Evolutionary conservation across 2,113 vertebrate genomes (phyloP), one percentile per base, ranked within the genome.

Genomic region (Picathartes gymnocephalus): DNA sequence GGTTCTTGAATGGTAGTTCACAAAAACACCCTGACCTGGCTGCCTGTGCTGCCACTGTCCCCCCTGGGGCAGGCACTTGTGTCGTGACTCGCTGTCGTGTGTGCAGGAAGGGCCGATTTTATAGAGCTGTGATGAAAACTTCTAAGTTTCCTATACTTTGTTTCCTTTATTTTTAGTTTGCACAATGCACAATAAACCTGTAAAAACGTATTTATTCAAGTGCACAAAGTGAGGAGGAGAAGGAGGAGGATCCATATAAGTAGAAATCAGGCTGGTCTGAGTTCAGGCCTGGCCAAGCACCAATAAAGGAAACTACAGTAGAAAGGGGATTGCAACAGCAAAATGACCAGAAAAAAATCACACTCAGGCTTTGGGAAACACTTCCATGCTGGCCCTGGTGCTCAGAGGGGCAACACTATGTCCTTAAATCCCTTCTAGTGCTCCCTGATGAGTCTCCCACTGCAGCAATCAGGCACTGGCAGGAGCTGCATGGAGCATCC

Each of bases 81-180:
- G 31, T 87, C 15, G 92, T 94, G 91, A 88, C 90, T 93, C 33
- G 71, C 81, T 92, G 89, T 94, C 37, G 84, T 86, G 65, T 97
- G 97, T 96, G 95, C 96, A 96, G 95, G 78, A 80, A 95, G 95
- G 10, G 94, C 97, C 9, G 89, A 89, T 97, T 97, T 97, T 92
- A 86, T 86, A 95, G 95, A 97, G 92, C 92, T 76, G 91, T 93
- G 96, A 81, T 90, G 87, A 87, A 71, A 96, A 85, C 88, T 84
- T 92, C 89, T 80, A 56, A 68, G 93, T 92, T 95, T 96, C 97
- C 77, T 95, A 84, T 89, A 45, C 88, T 95, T 94, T 69, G 90
- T 94, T 96, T 96, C 95, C 48, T 97, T 96, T 97, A 69, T 90
- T 97, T 96, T 98, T 97, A 94, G 93, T 85, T 91, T 93, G 90